Evolutionary conservation across 2,113 vertebrate genomes (phyloP).

Genomic region (Rhodinocichla rosea): DNA sequence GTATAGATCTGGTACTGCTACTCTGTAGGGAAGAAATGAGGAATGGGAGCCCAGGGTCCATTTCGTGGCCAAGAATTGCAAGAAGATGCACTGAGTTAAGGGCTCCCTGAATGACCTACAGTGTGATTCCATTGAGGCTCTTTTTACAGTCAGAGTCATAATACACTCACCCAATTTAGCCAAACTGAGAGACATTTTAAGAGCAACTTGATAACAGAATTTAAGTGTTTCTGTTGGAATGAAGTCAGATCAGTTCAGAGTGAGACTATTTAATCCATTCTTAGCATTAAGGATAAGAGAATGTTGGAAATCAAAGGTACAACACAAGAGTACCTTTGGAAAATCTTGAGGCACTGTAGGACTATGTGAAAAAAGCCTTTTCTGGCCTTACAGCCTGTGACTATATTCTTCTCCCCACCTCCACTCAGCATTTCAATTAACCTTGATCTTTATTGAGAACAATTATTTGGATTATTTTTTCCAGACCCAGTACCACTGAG

Average conservation of each 20-base stretch:
- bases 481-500: not conserved
- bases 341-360: not conserved
- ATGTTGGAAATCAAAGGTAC: not conserved
- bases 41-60: not conserved
- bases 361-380: not conserved
- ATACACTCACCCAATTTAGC: not conserved
- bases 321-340: not conserved
- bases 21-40: not conserved
- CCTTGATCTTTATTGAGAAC: not conserved
- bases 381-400: not conserved
- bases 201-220: not conserved
- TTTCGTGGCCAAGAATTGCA: not conserved
- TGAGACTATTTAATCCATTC: not conserved
- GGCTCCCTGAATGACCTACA: not conserved
- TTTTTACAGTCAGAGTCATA: not conserved
- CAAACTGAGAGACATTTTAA: not conserved
- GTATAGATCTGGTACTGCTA: not conserved
- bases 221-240: not conserved
- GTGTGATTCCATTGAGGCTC: not conserved
- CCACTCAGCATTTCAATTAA: not conserved
- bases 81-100: accelerated
- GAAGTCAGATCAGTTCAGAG: not conserved
- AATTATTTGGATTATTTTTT: not conserved
- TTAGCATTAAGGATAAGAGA: not conserved
- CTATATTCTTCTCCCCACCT: not conserved